phyloP scores from a whole-genome alignment of 2,888 invertebrate species.

The Taphrorychus bicolor region DNA sequence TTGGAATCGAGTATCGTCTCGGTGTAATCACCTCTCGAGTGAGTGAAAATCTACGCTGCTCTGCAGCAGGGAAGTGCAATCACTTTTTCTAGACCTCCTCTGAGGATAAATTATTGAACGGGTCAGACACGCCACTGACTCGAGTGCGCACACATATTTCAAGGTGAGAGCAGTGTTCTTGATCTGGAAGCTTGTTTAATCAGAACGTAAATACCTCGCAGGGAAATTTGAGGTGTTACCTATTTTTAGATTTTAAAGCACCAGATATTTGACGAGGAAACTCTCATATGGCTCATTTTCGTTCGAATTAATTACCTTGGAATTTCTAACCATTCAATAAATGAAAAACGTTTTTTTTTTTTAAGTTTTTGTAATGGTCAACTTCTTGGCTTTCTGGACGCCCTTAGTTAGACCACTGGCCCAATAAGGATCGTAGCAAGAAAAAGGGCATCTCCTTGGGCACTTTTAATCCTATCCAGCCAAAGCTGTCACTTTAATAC shows the following conservation, averaged over 20 bases:
- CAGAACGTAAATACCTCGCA: conserved; percentile 25
- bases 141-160: conserved; percentile 7
- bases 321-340: background rate
- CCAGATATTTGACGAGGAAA: conserved; percentile 13
- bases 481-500: too few relatives aligned
- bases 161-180: conserved; percentile 25
- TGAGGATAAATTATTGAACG: too few relatives aligned
- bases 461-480: too few relatives aligned
- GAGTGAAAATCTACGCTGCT: too few relatives aligned
- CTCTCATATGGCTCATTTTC: conserved; percentile 20
- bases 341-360: background rate
- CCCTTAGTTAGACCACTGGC: too few relatives aligned
- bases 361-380: too few relatives aligned
- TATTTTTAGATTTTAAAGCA: conserved; percentile 21
- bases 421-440: too few relatives aligned
- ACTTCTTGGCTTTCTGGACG: too few relatives aligned
- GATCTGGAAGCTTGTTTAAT: conserved; percentile 14
- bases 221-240: conserved; percentile 15
- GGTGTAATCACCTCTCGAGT: background rate
- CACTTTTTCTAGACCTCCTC: too few relatives aligned
- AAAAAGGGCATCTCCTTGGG: too few relatives aligned
- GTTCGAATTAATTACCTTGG: background rate
- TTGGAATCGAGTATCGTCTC: background rate
- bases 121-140: background rate
- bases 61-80: too few relatives aligned